Evolutionary conservation across 2,113 vertebrate genomes (phyloP), one percentile per base, ranked within the genome.

Genomic region (Gulo gulo): DNA sequence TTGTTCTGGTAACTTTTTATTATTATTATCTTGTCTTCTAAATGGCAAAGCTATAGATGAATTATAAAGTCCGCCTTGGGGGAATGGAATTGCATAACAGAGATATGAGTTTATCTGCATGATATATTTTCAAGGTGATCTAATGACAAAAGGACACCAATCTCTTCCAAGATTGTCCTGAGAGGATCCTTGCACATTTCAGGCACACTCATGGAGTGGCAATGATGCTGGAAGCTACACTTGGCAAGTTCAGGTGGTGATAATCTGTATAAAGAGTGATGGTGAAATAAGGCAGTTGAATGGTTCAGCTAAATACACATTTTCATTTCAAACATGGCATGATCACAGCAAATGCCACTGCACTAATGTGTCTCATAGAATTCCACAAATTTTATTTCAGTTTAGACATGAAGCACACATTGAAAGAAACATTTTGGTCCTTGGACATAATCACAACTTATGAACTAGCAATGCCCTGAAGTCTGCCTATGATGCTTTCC

Each of bases 1-100:
- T 89, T 92, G 31, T 92, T 86, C 85, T 90, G 67, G 11, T 86
- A 47, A 10, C 36, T 95, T 88, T 61, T 93, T 80, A 45, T 95
- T 82, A 79, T 94, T 83, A 36, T 23, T 39, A 79, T 84, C 42
- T 80, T 90, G 1, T 83, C 65, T 94, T 92, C 39, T 69, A 90
- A 52, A 59, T 59, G 50, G 47, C 29, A 61, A 93, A 74, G n/a
- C 55, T 95, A 93, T 45, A 90, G 11, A 83, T 79, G 67, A 82
- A 71, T 92, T 92, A 24, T 91, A 83, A 97, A 85, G 12, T 13
- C 23, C 21, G 2, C 6, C 21, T 67, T 42, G 34, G 31, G 47
- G 52, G 24, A 84, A 93, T 69, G 14, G 12, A 79, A 79, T 90
- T 83, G 83, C 20, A 65, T 71, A 63, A 89, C 8, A 50, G 67